Evolutionary conservation across 2,888 invertebrate genomes (phyloP).

Genomic region (Leptopterna dolabrata): DNA sequence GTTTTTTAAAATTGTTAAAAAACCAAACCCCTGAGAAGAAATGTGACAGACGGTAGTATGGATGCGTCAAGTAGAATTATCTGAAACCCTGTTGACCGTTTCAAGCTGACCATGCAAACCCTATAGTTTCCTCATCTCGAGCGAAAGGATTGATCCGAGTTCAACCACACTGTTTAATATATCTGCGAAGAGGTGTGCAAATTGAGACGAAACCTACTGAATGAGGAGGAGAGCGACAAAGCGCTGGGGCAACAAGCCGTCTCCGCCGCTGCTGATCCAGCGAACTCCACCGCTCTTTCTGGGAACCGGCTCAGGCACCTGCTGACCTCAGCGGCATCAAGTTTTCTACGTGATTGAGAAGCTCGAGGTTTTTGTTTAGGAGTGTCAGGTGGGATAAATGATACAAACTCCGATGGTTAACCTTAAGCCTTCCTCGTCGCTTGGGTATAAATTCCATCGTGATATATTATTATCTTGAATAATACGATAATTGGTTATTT

Average conservation of each 20-base stretch:
- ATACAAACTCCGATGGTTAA: too few relatives aligned
- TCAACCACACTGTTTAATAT: background rate
- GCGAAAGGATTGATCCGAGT: background rate
- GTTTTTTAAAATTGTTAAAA: too few relatives aligned
- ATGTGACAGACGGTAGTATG: too few relatives aligned
- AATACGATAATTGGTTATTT: too few relatives aligned
- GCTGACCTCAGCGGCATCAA: background rate
- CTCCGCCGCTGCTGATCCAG: slow-evolving; percentile 12
- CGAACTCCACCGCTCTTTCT: background rate
- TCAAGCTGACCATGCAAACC: background rate
- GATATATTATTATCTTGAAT: too few relatives aligned
- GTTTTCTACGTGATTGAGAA: background rate
- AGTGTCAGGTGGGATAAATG: too few relatives aligned
- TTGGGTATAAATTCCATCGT: too few relatives aligned
- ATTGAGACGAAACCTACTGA: background rate
- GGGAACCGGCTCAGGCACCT: background rate
- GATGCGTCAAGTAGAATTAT: too few relatives aligned
- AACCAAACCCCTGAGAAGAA: too few relatives aligned
- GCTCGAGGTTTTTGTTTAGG: background rate
- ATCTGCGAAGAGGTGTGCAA: background rate
- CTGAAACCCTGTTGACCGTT: background rate
- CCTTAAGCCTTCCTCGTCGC: too few relatives aligned
- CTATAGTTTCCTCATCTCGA: background rate
- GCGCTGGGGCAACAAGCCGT: background rate
- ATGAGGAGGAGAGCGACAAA: background rate